Conservation (phyloP, 2,113 vertebrate species). For the Oceanites oceanicus region DNA sequence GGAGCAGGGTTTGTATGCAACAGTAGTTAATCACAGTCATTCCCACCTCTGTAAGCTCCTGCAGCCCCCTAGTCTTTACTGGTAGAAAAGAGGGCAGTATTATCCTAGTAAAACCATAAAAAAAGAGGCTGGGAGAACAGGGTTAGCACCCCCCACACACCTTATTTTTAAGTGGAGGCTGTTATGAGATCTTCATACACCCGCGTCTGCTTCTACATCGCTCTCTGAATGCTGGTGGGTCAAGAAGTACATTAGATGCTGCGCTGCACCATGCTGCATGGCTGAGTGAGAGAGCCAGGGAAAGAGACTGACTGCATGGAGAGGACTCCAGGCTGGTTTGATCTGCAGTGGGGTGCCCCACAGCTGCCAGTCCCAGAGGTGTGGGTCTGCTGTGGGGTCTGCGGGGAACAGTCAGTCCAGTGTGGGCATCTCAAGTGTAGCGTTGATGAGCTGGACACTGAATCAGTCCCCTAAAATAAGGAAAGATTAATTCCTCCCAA, state of each 20-base stretch:
- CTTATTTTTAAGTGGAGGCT: not conserved
- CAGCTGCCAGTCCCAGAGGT: not conserved
- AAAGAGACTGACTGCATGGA: no score
- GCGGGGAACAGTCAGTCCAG: fast-evolving
- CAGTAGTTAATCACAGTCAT: not conserved
- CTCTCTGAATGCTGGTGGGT: not conserved
- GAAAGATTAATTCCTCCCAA: not conserved
- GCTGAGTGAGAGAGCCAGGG: not conserved
- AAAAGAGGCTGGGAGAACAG: not conserved
- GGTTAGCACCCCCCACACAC: no score
- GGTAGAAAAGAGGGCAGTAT: not conserved
- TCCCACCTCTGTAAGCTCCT: not conserved
- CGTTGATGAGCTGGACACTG: fast-evolving
- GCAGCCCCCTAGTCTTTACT: not conserved
- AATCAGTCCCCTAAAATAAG: not conserved
- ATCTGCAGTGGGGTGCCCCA: not conserved
- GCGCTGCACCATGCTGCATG: not conserved
- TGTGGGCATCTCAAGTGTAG: not conserved
- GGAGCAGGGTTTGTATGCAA: not conserved
- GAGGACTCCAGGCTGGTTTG: not conserved
- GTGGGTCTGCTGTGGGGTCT: not conserved
- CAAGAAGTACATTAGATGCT: not conserved
- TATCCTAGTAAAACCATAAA: not conserved
- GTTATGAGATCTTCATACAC: not conserved
- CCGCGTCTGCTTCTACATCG: not conserved